A percentile compares a stretch with the other conserved stretches of the same genome.
Conservation (phyloP, 2,113 vertebrate genomes). For the Silurus meridionalis region DNA sequence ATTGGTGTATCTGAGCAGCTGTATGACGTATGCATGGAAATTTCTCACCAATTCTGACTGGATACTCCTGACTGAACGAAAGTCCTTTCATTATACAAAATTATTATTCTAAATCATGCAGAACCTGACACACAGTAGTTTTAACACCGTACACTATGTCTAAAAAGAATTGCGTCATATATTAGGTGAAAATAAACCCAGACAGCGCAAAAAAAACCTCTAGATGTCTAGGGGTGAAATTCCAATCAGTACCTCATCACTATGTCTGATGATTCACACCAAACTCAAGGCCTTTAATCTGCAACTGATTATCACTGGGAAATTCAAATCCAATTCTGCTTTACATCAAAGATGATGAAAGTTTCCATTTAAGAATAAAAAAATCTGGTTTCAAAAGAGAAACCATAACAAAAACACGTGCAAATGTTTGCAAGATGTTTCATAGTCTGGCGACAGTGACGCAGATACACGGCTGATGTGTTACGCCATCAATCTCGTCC, state of each 20-base stretch:
- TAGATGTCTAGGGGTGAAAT: not conserved
- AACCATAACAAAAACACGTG: not conserved
- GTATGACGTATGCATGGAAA: not conserved
- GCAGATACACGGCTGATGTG: not conserved
- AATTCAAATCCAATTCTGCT: not conserved
- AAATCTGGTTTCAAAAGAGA: not conserved
- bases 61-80: too few relatives aligned
- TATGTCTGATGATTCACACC: not conserved
- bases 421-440: not conserved
- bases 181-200: too few relatives aligned
- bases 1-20: not conserved
- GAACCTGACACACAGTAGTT: not conserved
- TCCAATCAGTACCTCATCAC: not conserved
- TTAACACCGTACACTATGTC: not conserved
- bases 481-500: slow-evolving; percentile 23
- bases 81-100: too few relatives aligned
- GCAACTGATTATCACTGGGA: not conserved
- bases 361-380: not conserved
- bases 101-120: too few relatives aligned
- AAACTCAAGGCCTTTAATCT: not conserved
- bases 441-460: too few relatives aligned
- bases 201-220: too few relatives aligned
- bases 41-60: not conserved
- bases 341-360: not conserved
- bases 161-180: too few relatives aligned